phyloP scores from a whole-genome alignment of 2,888 invertebrate species.

The Diaprepes abbreviatus region DNA sequence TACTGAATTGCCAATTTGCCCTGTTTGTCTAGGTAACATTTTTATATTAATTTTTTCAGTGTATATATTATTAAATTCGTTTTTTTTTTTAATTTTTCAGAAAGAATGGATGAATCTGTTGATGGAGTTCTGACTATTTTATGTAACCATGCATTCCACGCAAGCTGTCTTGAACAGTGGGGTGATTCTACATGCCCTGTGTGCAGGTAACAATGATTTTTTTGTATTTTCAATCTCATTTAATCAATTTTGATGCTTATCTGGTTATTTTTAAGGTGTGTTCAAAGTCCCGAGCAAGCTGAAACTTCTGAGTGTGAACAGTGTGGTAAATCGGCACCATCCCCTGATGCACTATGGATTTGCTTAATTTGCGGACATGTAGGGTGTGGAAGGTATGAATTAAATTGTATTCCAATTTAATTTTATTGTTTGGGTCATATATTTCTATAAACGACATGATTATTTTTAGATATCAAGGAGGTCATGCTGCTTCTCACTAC shows the following conservation, averaged over 20 bases:
- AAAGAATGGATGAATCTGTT: conserved; percentile 98
- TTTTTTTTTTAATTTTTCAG: conserved; percentile 68
- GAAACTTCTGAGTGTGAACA: conserved; percentile 74
- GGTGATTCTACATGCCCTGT: conserved; percentile 98
- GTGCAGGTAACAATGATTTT: conserved; percentile 72
- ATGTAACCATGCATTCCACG: conserved; percentile 98
- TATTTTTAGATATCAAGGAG: conserved; percentile 71
- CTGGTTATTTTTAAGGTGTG: conserved; percentile 72
- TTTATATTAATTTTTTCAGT: conserved; percentile 1
- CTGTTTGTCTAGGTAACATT: conserved; percentile 83
- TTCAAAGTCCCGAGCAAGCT: conserved; percentile 72
- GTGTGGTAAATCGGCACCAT: conserved; percentile 70
- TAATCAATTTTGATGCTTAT: too few relatives aligned
- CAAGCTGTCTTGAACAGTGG: conserved; percentile 96
- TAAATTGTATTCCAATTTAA: too few relatives aligned
- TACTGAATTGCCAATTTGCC: conserved; percentile 97
- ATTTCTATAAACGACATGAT: too few relatives aligned
- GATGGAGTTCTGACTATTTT: conserved; percentile 97
- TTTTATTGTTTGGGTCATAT: too few relatives aligned
- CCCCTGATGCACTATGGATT: conserved; percentile 93
- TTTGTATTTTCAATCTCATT: too few relatives aligned
- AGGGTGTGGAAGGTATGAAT: conserved; percentile 82
- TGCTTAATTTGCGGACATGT: conserved; percentile 99
- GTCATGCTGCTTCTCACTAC: conserved; percentile 97
- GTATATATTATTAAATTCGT: conserved; percentile 1